phyloP scores from a whole-genome alignment of 2,888 invertebrate genomes.

The Drosophila mercatorum region DNA sequence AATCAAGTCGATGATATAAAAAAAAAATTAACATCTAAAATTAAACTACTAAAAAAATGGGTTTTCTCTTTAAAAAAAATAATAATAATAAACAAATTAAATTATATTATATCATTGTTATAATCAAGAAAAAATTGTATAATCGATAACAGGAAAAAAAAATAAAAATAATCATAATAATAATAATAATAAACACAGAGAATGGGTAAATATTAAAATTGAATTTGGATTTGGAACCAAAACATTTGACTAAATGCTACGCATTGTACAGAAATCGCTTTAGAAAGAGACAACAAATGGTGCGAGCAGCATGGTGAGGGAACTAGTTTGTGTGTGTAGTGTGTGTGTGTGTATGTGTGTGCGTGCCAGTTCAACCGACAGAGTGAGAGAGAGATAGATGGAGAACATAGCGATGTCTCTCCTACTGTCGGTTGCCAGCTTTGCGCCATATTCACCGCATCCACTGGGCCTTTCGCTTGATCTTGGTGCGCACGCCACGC shows the following conservation, averaged over 20 bases:
- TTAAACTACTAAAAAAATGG: constrained; percentile 30
- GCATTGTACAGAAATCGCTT: constrained; percentile 51
- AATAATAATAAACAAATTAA: constrained; percentile 25
- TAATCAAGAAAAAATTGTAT: constrained; percentile 28
- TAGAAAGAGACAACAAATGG: constrained; percentile 61
- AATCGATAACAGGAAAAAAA: constrained; percentile 36
- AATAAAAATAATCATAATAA: background rate
- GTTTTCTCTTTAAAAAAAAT: constrained; percentile 12
- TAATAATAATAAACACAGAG: constrained; percentile 15
- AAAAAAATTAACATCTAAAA: constrained; percentile 41
- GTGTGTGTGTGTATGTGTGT: background rate
- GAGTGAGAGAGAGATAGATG: background rate
- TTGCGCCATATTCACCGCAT: constrained; percentile 82
- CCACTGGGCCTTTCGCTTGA: constrained; percentile 84
- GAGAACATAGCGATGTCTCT: background rate
- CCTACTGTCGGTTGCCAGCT: constrained; percentile 46
- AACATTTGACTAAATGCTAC: constrained; percentile 61
- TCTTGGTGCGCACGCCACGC: constrained; percentile 83
- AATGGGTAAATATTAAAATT: constrained; percentile 9
- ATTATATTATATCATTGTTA: constrained; percentile 1
- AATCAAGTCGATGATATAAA: constrained; percentile 55
- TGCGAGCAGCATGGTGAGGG: constrained; percentile 33
- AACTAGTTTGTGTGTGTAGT: constrained; percentile 6
- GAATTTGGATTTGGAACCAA: constrained; percentile 12
- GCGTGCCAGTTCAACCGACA: constrained; percentile 16